Evolutionary conservation across 2,113 vertebrate species (phyloP), one percentile per base, ranked within the genome.

Genomic region (Sorex araneus): DNA sequence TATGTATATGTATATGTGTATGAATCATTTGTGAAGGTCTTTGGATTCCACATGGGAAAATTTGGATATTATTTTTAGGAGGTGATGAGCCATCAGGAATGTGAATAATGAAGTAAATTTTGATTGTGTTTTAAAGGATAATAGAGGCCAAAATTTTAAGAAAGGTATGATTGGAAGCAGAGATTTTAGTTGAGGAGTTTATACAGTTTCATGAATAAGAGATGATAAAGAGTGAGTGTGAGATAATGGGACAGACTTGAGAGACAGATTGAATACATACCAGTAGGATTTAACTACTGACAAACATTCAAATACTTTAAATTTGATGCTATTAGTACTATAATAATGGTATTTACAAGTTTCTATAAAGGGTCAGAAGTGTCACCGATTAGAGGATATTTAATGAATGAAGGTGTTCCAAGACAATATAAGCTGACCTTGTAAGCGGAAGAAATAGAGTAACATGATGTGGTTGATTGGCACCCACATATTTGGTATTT

Each of bases 41-140:
- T 81, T 66, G 21, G 83, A 73, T 43, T 80, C 23, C 21, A 75
- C 15, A 2, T 1, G 6, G 16, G 34, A 57, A 66, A 86, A 10
- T 88, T 83, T 84, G 32, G 30, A 34, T 89, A 71, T 60, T 75
- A 60, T 80, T 77, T 32, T 8, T 74, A 69, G 75, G 85, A 85
- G 30, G 28, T 54, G 21, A 92, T 86, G 28, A 87, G 11, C 47
- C 40, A 73, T 45, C 10, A 30, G 32, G n/a, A 90, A 81, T 15
- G 76, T 78, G 18, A 94, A 70, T 40, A 80, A 63, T 89, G 15
- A 23, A 43, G 83, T 54, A 40, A 57, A 32, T 21, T 80, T 79
- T 13, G n/a, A 28, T 32, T 64, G 28, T 2, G 69, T 93, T 94
- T 71, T 18, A 71, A 89, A 79, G 89, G 50, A 45, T 75, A 64